Base-by-base conservation (phyloP, 2,888 invertebrate genomes). In the Selenia dentaria region DNA sequence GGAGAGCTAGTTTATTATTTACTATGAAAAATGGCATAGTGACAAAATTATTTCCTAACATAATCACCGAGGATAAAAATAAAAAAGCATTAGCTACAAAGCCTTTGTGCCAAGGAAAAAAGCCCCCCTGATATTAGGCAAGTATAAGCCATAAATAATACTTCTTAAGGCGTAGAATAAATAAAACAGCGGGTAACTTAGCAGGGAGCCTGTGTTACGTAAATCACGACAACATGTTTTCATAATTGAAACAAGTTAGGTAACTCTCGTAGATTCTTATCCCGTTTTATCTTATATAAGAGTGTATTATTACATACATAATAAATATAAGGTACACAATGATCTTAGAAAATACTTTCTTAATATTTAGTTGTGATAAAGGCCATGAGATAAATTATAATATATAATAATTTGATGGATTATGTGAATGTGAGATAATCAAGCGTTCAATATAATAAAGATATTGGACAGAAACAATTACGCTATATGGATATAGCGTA, bases 171-270 rank as follows among this genome's bases (percentile, higher is more conserved):
- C 41, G 35, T 9, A 35, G 9, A 35, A 45, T 48, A 52, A 48
- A 48, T 45, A 42, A 48, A 51, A 8, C 57, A 49, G 54, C 57
- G 36, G 59, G 35, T 18, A 32, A 31, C 39, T 40, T 32, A 36
- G 40, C 35, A 26, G 44, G 47, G 36, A 38, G 46, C 42, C 43
- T 29, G 37, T 12, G 16, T 43, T 29, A 6, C 40, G 42, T 48
- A 48, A 47, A 52, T 54, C 48, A 39, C 36, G 26, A 43, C 45
- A 49, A 22, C 34, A 46, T 52, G 48, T 46, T 51, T 39, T 35
- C 43, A 11, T 55, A 48, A 57, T 52, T 51, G 52, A 43, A 48
- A 54, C 43, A 50, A 45, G 42, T 45, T 43, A 32, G 36, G 46
- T 29, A 37, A 38, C 34, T 38, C 28, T 28, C 26, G 36, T 20